Evolutionary conservation across 2,113 vertebrate genomes (phyloP).

Genomic region (Cyprinodon tularosa): DNA sequence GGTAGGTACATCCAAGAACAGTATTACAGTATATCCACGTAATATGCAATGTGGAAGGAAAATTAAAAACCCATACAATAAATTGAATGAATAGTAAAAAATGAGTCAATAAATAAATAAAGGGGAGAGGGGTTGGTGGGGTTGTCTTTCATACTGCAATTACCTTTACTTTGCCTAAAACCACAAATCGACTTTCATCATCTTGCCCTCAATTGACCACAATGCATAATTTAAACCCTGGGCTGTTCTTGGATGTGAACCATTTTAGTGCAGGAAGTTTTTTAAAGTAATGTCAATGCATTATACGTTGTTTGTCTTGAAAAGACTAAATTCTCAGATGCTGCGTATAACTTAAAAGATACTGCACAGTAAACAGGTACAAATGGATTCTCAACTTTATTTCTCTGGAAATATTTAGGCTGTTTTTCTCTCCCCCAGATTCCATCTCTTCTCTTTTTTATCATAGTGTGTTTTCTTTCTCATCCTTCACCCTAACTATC

Average conservation of each 20-base stretch:
- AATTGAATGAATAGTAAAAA: slow-evolving; percentile 24
- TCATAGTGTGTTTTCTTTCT: slow-evolving; percentile 15
- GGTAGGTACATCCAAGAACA: slow-evolving; percentile 4
- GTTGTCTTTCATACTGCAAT: slow-evolving; percentile 41
- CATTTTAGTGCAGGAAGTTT: slow-evolving; percentile 23
- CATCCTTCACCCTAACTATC: slow-evolving; percentile 47
- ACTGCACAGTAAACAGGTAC: background rate
- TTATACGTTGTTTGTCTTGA: background rate
- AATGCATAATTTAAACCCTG: slow-evolving; percentile 48
- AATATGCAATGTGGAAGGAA: slow-evolving; percentile 19
- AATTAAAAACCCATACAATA: slow-evolving; percentile 25
- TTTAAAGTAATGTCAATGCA: slow-evolving; percentile 32
- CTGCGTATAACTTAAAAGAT: slow-evolving; percentile 2
- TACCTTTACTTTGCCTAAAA: slow-evolving; percentile 41
- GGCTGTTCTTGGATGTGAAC: slow-evolving; percentile 17
- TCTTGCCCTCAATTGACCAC: slow-evolving; percentile 52
- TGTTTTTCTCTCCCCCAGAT: background rate
- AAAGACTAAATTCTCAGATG: background rate
- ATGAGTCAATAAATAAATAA: background rate
- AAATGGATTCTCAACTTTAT: too few species aligned
- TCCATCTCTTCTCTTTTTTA: background rate
- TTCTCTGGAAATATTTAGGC: background rate
- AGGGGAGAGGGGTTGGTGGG: background rate
- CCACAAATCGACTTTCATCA: slow-evolving; percentile 26
- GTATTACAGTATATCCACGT: slow-evolving; percentile 19